phyloP scores from a whole-genome alignment of 2,113 vertebrate genomes.

The Diadophis punctatus region DNA sequence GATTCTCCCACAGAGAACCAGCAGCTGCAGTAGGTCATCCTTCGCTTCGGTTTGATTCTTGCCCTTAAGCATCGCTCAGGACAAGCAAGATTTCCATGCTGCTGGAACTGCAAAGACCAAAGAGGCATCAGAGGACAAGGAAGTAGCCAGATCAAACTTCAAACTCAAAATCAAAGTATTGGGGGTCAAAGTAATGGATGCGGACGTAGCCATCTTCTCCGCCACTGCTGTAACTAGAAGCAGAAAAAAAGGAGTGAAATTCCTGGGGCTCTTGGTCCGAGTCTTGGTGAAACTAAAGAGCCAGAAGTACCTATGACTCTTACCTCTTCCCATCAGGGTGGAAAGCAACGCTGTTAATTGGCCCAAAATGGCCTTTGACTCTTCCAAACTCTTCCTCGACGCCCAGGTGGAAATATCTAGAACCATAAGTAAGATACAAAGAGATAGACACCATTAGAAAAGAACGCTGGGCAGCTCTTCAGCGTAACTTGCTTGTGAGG shows the following conservation, averaged over 20 bases:
- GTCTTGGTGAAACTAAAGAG: background rate
- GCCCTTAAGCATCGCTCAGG: background rate
- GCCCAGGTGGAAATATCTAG: slow-evolving; percentile 93
- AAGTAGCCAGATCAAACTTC: slow-evolving; percentile 73
- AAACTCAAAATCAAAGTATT: slow-evolving; percentile 97
- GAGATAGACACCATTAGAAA: rapidly evolving
- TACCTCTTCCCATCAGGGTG: slow-evolving; percentile 98
- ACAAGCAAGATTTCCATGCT: background rate
- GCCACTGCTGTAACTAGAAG: slow-evolving; percentile 90
- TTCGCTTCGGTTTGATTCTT: background rate
- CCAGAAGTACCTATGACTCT: background rate
- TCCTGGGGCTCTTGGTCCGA: background rate
- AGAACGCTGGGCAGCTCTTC: background rate
- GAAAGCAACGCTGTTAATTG: slow-evolving; percentile 96
- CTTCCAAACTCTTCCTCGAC: slow-evolving; percentile 98
- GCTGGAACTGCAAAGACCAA: background rate
- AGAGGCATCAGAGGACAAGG: background rate
- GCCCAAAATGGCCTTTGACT: slow-evolving; percentile 96
- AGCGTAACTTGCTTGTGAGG: background rate
- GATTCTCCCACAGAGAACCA: background rate
- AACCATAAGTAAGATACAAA: background rate
- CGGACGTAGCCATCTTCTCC: slow-evolving; percentile 95
- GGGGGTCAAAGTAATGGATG: slow-evolving; percentile 95
- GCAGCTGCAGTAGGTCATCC: background rate
- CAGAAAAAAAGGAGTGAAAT: slow-evolving; percentile 7